A percentile compares a stretch with the other conserved stretches of the same genome.
Conservation (phyloP, 2,888 invertebrate genomes). For the Steinernema hermaphroditum region DNA sequence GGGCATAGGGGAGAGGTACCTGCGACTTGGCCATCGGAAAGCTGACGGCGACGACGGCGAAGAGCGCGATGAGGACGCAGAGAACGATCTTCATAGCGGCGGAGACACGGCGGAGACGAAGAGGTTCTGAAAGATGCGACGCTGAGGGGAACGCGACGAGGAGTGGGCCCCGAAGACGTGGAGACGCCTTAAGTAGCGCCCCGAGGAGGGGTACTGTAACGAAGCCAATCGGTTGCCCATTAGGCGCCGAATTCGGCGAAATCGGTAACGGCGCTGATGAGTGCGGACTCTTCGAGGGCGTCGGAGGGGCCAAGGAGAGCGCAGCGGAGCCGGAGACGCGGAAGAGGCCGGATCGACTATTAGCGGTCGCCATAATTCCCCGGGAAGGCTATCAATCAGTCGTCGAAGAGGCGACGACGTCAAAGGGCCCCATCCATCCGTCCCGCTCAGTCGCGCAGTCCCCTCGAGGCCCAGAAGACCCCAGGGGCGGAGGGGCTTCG, state of each 20-base stretch:
- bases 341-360: neutral
- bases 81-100: conserved; percentile 15
- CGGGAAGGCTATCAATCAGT: too few species aligned
- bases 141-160: neutral
- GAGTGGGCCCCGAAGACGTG: neutral
- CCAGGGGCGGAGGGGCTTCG: too few species aligned
- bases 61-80: conserved; percentile 5
- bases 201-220: neutral
- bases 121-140: conserved; percentile 17
- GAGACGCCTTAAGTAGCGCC: conserved; percentile 20
- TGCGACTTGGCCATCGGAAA: conserved; percentile 14
- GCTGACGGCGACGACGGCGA: neutral
- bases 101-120: neutral
- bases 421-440: too few species aligned
- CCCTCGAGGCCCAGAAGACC: too few species aligned
- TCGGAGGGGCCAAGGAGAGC: neutral
- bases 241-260: conserved; percentile 7
- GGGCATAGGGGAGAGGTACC: neutral
- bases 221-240: conserved; percentile 8
- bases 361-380: neutral
- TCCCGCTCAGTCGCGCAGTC: too few species aligned
- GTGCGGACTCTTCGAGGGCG: neutral
- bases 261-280: conserved; percentile 1
- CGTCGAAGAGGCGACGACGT: too few species aligned
- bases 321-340: neutral